Evolutionary conservation across 1,140 invertebrate genomes (phyloP).

Genomic region (Temnothorax longispinosus): DNA sequence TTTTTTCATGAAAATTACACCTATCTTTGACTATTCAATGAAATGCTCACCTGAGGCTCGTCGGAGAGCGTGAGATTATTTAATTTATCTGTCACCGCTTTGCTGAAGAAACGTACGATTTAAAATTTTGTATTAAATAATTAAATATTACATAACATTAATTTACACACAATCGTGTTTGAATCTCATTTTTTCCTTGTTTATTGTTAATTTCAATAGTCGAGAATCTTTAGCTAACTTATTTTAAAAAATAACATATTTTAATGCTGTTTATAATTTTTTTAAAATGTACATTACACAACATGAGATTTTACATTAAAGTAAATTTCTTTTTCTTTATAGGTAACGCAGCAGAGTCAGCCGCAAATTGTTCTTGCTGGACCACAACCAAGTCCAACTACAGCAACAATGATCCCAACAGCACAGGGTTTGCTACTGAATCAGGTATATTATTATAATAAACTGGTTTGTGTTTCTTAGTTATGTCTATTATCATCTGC

Average conservation of each 20-base stretch:
- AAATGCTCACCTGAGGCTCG: too few relatives aligned
- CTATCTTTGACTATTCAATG: too few relatives aligned
- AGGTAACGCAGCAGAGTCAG: slow-evolving; percentile 84
- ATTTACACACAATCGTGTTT: too few relatives aligned
- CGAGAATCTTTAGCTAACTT: too few relatives aligned
- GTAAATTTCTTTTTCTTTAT: slow-evolving; percentile 29
- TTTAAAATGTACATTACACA: background rate
- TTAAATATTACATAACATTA: too few relatives aligned
- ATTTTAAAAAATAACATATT: background rate
- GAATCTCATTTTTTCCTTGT: too few relatives aligned
- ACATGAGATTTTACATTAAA: slow-evolving; percentile 12
- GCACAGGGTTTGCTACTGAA: slow-evolving; percentile 84
- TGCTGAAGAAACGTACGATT: too few relatives aligned
- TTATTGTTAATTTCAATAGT: too few relatives aligned
- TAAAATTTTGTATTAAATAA: too few relatives aligned
- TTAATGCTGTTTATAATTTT: background rate
- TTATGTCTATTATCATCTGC: slow-evolving; percentile 61
- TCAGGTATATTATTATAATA: slow-evolving; percentile 79
- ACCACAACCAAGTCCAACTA: slow-evolving; percentile 82
- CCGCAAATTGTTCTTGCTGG: slow-evolving; percentile 84
- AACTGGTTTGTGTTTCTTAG: background rate
- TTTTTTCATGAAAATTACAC: too few relatives aligned
- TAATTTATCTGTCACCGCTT: too few relatives aligned
- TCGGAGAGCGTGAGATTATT: too few relatives aligned
- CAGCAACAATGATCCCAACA: slow-evolving; percentile 84